Evolutionary conservation across 1,140 invertebrate genomes (phyloP), one percentile per base, ranked within the genome.

Genomic region (Bradysia coprophila): DNA sequence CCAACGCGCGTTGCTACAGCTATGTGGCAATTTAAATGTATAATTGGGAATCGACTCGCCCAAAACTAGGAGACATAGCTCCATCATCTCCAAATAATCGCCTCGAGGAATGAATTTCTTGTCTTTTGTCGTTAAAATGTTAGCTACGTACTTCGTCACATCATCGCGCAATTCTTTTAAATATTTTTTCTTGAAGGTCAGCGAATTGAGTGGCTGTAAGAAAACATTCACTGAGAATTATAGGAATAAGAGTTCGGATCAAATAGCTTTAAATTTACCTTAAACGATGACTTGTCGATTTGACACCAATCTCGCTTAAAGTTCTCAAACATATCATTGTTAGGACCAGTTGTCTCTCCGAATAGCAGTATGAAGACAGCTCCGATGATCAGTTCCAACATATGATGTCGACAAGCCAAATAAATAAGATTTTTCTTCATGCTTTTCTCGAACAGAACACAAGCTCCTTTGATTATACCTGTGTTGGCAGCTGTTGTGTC

Each of bases 21-120:
- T n/a, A n/a, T n/a, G n/a, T n/a, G n/a, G n/a, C n/a, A n/a, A n/a
- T n/a, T n/a, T n/a, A n/a, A n/a, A n/a, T n/a, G n/a, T n/a, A n/a
- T n/a, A n/a, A n/a, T n/a, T n/a, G n/a, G n/a, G n/a, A n/a, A 23
- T 56, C 36, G 54, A 46, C 47, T 46, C 55, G 19, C 56, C 58
- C 22, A 66, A 50, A 51, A 64, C 65, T 31, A 65, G 55, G 21
- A 61, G 43, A 19, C 16, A 49, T 24, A 65, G 44, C 48, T 60
- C 53, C 8, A 65, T 45, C 6, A 65, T 40, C 54, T 63, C 56
- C 18, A 51, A 47, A 45, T 65, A 63, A 46, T 64, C 55, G 43
- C 55, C 54, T 33, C 51, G 42, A 20, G 49, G 42, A 51, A 52
- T 45, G 23, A 13, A 20, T 44, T 51, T 52, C 19, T 45, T 33